Conservation (phyloP, 2,888 invertebrate genomes). For the Prenolepis imparis region DNA sequence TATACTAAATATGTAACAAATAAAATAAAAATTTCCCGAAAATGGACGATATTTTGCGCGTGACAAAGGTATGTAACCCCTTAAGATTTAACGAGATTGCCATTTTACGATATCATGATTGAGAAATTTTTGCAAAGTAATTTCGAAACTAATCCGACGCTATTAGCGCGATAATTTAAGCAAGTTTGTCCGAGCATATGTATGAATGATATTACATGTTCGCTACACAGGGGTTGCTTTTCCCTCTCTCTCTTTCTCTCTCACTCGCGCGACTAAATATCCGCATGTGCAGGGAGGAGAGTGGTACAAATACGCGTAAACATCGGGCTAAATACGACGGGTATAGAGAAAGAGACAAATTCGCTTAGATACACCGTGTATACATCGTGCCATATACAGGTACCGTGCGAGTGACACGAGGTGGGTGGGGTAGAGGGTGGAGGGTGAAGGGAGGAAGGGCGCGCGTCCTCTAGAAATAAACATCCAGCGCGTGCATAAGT, state of each 20-base stretch:
- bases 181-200: conserved; percentile 30
- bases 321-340: conserved; percentile 65
- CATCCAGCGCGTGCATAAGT: conserved; percentile 5
- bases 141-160: conserved; percentile 33
- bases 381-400: conserved; percentile 46
- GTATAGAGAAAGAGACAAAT: conserved; percentile 41
- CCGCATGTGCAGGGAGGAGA: background rate
- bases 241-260: background rate
- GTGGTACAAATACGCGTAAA: conserved; percentile 68
- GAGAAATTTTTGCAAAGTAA: conserved; percentile 25
- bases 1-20: too few relatives aligned
- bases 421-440: too few relatives aligned
- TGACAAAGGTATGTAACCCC: too few relatives aligned
- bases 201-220: conserved; percentile 60
- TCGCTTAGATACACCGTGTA: conserved; percentile 29
- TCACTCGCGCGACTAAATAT: conserved; percentile 16
- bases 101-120: conserved; percentile 24
- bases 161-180: conserved; percentile 43
- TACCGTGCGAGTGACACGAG: conserved; percentile 30
- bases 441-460: background rate
- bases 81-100: conserved; percentile 27
- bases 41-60: too few relatives aligned
- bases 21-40: too few relatives aligned
- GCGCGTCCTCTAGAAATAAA: conserved; percentile 18
- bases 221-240: background rate